Percentiles rank a stretch among this genome's conserved stretches.
Evolutionary conservation across 2,113 vertebrate species (phyloP).

Genomic region (Cacatua alba): DNA sequence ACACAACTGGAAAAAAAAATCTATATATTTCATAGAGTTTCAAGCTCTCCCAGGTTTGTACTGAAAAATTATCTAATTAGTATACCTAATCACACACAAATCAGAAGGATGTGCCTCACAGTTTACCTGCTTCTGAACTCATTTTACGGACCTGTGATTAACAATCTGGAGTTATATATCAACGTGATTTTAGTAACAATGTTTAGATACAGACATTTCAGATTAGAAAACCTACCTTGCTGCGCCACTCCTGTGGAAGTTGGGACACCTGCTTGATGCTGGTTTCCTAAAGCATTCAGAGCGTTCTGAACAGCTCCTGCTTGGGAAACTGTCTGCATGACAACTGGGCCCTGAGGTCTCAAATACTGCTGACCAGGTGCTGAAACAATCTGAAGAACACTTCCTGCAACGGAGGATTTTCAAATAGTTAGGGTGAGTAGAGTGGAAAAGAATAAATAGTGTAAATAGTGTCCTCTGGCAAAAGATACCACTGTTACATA

Average conservation of each 20-base stretch:
- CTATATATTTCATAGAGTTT: not conserved
- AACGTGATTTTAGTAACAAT: not conserved
- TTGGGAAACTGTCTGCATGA: constrained; percentile 85
- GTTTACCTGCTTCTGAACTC: not conserved
- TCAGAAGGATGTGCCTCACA: not conserved
- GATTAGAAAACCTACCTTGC: constrained; percentile 73
- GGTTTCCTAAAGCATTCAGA: constrained; percentile 74
- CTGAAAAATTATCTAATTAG: not conserved
- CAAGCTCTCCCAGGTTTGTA: not conserved
- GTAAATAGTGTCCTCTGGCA: not conserved
- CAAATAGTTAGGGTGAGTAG: not conserved
- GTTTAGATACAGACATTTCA: not conserved
- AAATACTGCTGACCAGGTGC: constrained; percentile 88
- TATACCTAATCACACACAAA: not conserved
- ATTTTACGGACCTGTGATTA: not conserved
- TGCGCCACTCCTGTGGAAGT: constrained; percentile 70
- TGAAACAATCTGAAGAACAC: constrained; percentile 92
- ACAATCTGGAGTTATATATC: accelerated
- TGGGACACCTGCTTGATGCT: constrained; percentile 69
- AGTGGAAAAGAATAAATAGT: not conserved
- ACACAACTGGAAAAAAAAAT: not conserved
- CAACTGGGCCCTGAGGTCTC: constrained; percentile 84
- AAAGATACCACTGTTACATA: not conserved
- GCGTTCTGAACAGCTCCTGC: constrained; percentile 78
- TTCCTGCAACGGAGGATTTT: constrained; percentile 73